phyloP scores from a whole-genome alignment of 2,113 vertebrate species.

The Struthio camelus region DNA sequence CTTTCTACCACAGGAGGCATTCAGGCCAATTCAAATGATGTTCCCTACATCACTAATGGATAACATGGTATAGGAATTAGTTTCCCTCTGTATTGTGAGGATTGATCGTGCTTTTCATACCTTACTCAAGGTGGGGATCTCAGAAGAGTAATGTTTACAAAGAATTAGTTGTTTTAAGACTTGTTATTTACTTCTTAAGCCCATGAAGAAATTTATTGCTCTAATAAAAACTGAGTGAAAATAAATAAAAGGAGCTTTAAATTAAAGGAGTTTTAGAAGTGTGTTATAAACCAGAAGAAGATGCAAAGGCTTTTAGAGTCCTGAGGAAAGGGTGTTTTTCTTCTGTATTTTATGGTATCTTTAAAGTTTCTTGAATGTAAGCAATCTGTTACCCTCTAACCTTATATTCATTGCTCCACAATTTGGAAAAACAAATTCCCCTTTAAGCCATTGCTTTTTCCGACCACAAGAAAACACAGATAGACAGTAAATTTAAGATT shows the following conservation, averaged over 20 bases:
- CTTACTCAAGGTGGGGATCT: not conserved
- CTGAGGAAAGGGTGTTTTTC: not conserved
- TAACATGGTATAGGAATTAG: not conserved
- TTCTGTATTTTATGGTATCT: conserved; percentile 49
- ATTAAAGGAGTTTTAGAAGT: conserved; percentile 65
- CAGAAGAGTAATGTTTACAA: conserved; percentile 9
- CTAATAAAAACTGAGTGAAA: conserved; percentile 66
- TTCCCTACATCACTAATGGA: not conserved
- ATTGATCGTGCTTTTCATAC: not conserved
- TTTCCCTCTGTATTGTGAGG: not conserved
- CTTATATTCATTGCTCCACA: conserved; percentile 53
- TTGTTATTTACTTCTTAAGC: conserved; percentile 41
- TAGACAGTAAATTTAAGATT: not conserved
- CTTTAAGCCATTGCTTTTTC: conserved; percentile 47
- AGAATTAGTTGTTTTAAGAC: conserved; percentile 4
- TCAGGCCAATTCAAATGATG: not conserved
- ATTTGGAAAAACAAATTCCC: conserved; percentile 63
- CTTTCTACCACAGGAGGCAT: not conserved
- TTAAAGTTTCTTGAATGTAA: conserved; percentile 66
- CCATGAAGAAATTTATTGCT: conserved; percentile 47
- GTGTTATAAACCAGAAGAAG: conserved; percentile 49
- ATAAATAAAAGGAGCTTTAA: conserved; percentile 69
- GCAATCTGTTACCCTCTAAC: conserved; percentile 46
- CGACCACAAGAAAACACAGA: conserved; percentile 7
- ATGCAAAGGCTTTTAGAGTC: conserved; percentile 28